Evolutionary conservation across 2,888 invertebrate species (phyloP), one percentile per base, ranked within the genome.

Genomic region (Panorpa germanica): DNA sequence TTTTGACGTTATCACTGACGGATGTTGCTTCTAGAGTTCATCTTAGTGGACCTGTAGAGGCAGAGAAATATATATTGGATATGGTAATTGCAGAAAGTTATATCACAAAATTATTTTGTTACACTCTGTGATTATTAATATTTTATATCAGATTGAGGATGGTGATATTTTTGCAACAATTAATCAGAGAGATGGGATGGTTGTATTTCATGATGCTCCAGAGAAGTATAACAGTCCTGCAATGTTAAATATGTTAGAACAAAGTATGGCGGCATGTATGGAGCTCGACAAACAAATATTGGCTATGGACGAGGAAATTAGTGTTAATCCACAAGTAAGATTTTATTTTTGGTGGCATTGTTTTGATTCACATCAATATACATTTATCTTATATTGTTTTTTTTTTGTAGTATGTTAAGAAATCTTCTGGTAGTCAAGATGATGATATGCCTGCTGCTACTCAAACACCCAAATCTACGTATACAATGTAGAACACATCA

Each of bases 121-220:
- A 43, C 29, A 7, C 13, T 13, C 19, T 38, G 40, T 16, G 25
- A 10, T 9, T 27, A 22, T 18, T 11, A 12, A n/a, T n/a, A n/a
- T 12, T 36, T 28, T 30, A 32, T 43, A 43, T 18, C 43, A 91
- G 90, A 95, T 96, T 45, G 90, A 91, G 58, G 88, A 90, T 50
- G 82, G 85, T 31, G 90, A 93, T 60, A 95, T 96, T 43, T 91
- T 78, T 59, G 95, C 95, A 15, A 82, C 83, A 45, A 93, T 96
- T 40, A 91, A 93, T 59, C 88, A 93, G 58, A 86, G 85, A 53
- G 93, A 95, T 57, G 93, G 95, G 9, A 95, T 95, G 93, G 93
- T 96, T 10, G 69, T 88, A 31, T 96, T 96, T 51, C 72, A 85
- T 42, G 93, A 95, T 47, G 86, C 85, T 52, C 91, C 91, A 7